phyloP scores from a whole-genome alignment of 2,113 vertebrate genomes.

The Mustelus asterias region DNA sequence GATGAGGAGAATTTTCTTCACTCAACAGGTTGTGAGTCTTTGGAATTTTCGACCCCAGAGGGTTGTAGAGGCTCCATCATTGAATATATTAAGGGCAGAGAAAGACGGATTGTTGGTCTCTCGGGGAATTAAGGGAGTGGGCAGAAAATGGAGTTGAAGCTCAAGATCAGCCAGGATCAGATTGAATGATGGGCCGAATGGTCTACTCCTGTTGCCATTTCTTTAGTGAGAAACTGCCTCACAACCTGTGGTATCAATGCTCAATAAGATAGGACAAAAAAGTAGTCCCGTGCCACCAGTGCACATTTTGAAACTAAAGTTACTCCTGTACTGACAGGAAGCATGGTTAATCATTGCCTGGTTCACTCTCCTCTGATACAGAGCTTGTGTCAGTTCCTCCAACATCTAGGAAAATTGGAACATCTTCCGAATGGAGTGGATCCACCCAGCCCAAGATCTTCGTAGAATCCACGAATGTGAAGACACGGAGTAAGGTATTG shows the following conservation, averaged over 20 bases:
- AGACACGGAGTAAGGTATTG: slow-evolving; percentile 62
- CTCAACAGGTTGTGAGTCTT: neutral
- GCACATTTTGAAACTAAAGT: neutral
- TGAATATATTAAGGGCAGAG: neutral
- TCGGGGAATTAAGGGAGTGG: neutral
- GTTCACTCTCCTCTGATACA: neutral
- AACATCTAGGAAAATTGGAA: slow-evolving; percentile 47
- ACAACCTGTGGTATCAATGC: neutral
- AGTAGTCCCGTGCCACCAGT: neutral
- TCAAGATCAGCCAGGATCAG: neutral
- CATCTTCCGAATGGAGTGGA: slow-evolving; percentile 67
- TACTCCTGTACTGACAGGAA: neutral
- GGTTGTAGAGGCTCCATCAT: neutral
- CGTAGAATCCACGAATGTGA: slow-evolving; percentile 46
- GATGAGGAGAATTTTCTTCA: neutral
- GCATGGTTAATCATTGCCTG: neutral
- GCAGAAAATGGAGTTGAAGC: neutral
- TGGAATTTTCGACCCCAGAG: neutral
- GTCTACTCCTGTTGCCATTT: neutral
- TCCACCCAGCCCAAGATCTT: slow-evolving; percentile 42
- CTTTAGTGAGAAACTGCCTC: neutral
- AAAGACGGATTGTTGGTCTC: neutral
- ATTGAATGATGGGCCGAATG: neutral
- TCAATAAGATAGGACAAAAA: neutral
- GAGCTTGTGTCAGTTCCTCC: neutral